Percentiles rank a stretch among this genome's conserved stretches.
Conservation (phyloP, 2,797 vertebrate genomes). For the Mycteria americana region DNA sequence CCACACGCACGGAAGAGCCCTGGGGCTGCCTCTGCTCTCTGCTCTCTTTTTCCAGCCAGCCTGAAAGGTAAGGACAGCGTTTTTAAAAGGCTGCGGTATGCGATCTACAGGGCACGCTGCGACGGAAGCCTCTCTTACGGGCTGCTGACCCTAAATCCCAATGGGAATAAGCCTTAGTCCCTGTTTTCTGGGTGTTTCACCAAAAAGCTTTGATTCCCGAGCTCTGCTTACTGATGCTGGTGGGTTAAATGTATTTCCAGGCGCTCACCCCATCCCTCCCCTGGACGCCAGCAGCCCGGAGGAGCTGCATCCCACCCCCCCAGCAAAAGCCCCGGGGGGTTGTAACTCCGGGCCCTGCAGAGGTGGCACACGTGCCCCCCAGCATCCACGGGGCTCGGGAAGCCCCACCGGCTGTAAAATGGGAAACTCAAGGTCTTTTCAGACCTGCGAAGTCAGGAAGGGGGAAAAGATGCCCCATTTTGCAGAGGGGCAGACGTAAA, state of each 20-base stretch:
- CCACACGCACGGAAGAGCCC: accelerated
- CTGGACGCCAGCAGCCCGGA: accelerated
- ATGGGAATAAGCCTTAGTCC: background rate
- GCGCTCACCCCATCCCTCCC: background rate
- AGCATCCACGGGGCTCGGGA: background rate
- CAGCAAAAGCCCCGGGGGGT: accelerated
- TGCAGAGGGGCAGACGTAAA: background rate
- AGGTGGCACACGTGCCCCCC: background rate
- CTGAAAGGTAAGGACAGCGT: accelerated
- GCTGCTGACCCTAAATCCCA: accelerated
- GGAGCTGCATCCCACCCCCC: background rate
- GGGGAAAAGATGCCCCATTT: background rate
- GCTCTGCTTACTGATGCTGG: background rate
- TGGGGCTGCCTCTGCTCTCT: accelerated
- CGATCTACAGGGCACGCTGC: accelerated
- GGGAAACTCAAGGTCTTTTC: too few species aligned
- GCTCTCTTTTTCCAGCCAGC: background rate
- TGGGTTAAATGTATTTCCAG: background rate
- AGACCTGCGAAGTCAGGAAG: background rate
- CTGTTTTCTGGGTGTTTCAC: background rate
- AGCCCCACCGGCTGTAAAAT: accelerated
- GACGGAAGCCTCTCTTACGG: accelerated
- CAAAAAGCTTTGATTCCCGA: accelerated
- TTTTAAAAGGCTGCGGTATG: accelerated
- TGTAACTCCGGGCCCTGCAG: background rate